phyloP scores from a whole-genome alignment of 2,113 vertebrate species.

The Triplophysa rosa region DNA sequence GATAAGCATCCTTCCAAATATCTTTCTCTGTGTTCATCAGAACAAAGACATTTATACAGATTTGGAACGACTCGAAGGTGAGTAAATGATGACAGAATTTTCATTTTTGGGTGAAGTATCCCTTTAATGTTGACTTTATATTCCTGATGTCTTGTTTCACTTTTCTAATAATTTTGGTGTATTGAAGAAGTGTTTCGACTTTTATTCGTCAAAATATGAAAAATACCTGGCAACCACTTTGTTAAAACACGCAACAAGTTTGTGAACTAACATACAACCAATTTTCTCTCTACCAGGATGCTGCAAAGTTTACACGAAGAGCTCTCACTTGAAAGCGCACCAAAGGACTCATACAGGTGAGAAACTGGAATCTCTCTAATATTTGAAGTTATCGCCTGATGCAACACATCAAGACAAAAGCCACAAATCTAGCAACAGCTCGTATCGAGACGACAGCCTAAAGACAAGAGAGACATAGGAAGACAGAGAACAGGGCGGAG shows the following conservation, averaged over 20 bases:
- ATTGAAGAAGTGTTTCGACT: too few species aligned
- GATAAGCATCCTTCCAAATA: too few species aligned
- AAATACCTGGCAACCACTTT: too few species aligned
- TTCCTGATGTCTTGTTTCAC: too few species aligned
- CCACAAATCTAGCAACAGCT: constrained; percentile 35
- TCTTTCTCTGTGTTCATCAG: too few species aligned
- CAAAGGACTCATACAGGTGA: constrained; percentile 92
- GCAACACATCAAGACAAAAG: constrained; percentile 48
- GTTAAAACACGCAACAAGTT: not conserved
- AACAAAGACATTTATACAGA: too few species aligned
- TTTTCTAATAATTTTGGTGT: too few species aligned
- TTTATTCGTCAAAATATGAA: too few species aligned
- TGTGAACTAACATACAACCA: not conserved
- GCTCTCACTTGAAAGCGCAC: constrained; percentile 92
- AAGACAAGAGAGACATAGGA: constrained; percentile 51
- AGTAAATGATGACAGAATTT: too few species aligned
- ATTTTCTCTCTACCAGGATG: constrained; percentile 75
- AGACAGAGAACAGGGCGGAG: constrained; percentile 51
- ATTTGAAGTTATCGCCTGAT: constrained; percentile 25
- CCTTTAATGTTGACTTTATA: too few species aligned
- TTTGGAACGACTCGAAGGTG: too few species aligned
- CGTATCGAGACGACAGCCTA: constrained; percentile 25
- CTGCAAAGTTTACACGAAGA: constrained; percentile 93
- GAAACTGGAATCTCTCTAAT: constrained; percentile 41
- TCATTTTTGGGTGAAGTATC: too few species aligned